Conservation (phyloP, 2,888 invertebrate genomes). For the Brassicogethes aeneus region DNA sequence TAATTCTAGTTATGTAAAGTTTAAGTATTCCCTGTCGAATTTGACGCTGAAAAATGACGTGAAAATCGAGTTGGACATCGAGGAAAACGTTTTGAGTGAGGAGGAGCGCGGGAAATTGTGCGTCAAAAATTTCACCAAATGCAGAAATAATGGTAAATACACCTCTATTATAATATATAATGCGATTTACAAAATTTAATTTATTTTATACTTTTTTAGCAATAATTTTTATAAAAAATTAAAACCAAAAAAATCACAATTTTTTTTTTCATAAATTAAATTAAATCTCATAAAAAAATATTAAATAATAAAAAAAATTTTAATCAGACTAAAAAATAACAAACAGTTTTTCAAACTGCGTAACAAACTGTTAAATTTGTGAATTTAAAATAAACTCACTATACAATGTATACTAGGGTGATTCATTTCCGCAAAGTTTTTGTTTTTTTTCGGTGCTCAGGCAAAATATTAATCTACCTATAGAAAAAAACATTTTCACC, state of each 20-base stretch:
- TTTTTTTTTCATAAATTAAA: too few relatives aligned
- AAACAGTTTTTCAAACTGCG: too few relatives aligned
- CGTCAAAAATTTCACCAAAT: conserved; percentile 29
- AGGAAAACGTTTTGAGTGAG: conserved; percentile 6
- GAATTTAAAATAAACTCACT: too few relatives aligned
- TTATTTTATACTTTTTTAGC: too few relatives aligned
- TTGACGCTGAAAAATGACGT: conserved; percentile 3
- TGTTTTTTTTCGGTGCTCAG: too few relatives aligned
- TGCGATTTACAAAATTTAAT: conserved; percentile 11
- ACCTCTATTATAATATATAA: conserved; percentile 7
- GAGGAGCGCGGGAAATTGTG: conserved; percentile 28
- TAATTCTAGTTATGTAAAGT: conserved; percentile 15
- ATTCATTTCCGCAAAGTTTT: too few relatives aligned
- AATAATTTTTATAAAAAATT: background rate
- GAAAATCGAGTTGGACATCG: conserved; percentile 4
- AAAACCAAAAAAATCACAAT: background rate
- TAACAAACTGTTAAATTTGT: too few relatives aligned
- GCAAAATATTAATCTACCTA: too few relatives aligned
- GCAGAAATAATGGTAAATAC: conserved; percentile 29
- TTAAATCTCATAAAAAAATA: background rate
- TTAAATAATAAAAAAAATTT: too few relatives aligned
- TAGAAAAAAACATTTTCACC: too few relatives aligned
- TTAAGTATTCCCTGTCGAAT: conserved; percentile 5
- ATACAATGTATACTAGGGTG: too few relatives aligned
- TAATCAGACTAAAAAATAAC: too few relatives aligned